Base-by-base conservation (phyloP, 2,888 invertebrate genomes). In the Nomada fucata region DNA sequence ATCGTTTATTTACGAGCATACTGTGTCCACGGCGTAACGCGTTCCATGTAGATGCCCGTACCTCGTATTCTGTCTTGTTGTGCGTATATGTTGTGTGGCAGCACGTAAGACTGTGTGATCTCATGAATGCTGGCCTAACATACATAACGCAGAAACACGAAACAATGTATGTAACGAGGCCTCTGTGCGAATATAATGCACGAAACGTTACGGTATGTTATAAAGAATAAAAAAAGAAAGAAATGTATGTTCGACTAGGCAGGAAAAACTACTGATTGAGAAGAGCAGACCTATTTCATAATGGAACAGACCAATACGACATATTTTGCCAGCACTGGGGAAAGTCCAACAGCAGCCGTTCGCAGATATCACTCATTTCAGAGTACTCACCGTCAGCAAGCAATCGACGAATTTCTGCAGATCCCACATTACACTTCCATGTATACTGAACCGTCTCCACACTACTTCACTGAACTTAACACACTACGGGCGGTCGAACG, bases 341-440 rank as follows among this genome's bases (percentile, higher is more conserved):
- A 76, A 76, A 77, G 70, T 84, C 83, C 79, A 57, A 77, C 57
- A 29, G 55, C 4, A 57, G 59, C 44, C 44, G 20, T 59, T 18
- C 53, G 20, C 26, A n/a, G 59, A 64, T 76, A 44, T 59, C 61
- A 42, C 36, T 64, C 44, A 52, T 63, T 63, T 29, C 23, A 4
- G 15, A 50, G 23, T 78, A 85, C 89, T 87, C 72, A 89, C 89
- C 88, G 76, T 85, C 83, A 68, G 59, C 67, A 76, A 77, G 67
- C n/a, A 73, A 68, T 68, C 63, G 76, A 85, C 78, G 74, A 86
- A 74, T 82, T 81, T 70, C 57, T 73, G 82, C 55, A 72, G 76
- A 88, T 87, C 78, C 83, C 83, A 81, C 89, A 90, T 90, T 79
- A 86, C 85, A 82, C 68, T 88, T 88, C 83, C 85, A 88, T 79